Evolutionary conservation across 2,113 vertebrate genomes (phyloP).

Genomic region (Strix uralensis): DNA sequence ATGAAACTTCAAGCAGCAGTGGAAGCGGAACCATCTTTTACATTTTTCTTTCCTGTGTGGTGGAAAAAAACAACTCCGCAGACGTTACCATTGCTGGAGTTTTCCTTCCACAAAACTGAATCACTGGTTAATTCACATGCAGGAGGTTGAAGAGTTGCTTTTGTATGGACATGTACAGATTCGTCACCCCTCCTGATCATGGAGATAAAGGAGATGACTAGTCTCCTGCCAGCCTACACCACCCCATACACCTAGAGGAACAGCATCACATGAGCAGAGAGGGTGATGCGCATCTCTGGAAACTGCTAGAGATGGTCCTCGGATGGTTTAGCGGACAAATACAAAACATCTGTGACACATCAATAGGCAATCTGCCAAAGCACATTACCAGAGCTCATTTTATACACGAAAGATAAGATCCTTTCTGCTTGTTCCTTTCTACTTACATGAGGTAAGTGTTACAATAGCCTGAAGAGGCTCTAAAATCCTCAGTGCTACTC

Average conservation of each 20-base stretch:
- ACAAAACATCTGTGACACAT: neutral
- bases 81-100: neutral
- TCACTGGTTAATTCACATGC: neutral
- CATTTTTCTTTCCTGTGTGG: neutral
- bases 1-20: neutral
- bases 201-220: neutral
- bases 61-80: neutral
- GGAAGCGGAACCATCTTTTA: neutral
- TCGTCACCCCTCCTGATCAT: neutral
- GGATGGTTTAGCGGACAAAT: neutral
- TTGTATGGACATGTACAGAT: neutral
- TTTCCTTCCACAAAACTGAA: neutral
- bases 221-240: neutral
- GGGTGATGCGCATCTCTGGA: accelerated
- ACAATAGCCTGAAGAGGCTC: neutral
- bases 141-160: neutral
- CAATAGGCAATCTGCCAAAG: neutral
- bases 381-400: neutral
- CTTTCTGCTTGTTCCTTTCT: neutral
- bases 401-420: neutral
- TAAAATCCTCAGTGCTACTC: neutral
- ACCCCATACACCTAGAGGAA: neutral
- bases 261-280: neutral
- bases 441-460: neutral
- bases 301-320: neutral